Percentiles rank a stretch among this genome's conserved stretches.
Conservation (phyloP, 2,113 vertebrate genomes). For the Bos javanicus region DNA sequence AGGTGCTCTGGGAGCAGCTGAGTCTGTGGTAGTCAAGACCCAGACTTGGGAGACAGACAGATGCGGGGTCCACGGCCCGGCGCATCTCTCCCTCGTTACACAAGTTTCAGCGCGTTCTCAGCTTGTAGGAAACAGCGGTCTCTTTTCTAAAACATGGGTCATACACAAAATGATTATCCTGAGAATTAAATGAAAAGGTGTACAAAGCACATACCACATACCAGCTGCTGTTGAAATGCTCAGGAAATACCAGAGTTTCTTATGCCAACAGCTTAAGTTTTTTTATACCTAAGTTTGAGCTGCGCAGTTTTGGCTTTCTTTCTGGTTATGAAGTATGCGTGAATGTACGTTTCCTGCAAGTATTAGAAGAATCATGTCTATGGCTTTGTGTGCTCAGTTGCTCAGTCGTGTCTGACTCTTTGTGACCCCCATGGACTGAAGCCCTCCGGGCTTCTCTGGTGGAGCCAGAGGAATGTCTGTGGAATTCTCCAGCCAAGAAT, state of each 20-base stretch:
- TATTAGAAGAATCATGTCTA: not conserved
- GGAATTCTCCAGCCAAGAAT: not conserved
- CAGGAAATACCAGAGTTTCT: not conserved
- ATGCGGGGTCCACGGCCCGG: not conserved
- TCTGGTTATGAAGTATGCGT: not conserved
- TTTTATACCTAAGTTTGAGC: not conserved
- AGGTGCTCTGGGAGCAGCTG: not conserved
- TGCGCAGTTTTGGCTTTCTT: not conserved
- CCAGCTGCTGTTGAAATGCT: not conserved
- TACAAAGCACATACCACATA: not conserved
- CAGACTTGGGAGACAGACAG: not conserved
- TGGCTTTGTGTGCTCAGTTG: not conserved
- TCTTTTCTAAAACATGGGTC: not conserved
- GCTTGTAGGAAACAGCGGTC: not conserved
- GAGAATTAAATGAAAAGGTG: not conserved
- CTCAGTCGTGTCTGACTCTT: not conserved
- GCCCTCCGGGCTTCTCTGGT: not conserved
- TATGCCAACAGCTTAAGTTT: not conserved
- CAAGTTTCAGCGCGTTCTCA: not conserved
- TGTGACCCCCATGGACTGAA: not conserved
- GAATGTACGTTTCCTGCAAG: not conserved
- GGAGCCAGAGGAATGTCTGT: not conserved
- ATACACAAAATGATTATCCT: not conserved
- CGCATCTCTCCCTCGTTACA: not conserved
- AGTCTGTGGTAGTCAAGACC: not conserved